These are phyloP conservation scores for Rhamnusium bicolor DNA, from an alignment of 2,888 invertebrate genomes.

Conservation along the genomic window DNA sequence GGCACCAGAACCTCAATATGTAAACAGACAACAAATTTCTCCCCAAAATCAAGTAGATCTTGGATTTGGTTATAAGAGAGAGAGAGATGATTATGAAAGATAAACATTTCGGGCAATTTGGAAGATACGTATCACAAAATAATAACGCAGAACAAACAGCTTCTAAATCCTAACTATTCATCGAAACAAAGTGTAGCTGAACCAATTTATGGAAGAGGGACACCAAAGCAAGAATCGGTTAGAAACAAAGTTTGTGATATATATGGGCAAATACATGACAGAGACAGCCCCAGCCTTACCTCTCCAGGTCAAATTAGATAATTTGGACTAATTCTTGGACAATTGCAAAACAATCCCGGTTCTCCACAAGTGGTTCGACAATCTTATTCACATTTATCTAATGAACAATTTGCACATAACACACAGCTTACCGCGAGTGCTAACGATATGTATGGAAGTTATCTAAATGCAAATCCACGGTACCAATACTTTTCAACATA, in stretches of 20 bases:
- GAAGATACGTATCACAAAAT: slow-evolving; percentile 50
- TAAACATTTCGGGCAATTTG: slow-evolving; percentile 57
- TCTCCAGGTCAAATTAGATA: slow-evolving; percentile 52
- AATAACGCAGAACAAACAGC: slow-evolving; percentile 24
- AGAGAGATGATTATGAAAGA: slow-evolving; percentile 56
- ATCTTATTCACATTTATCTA: slow-evolving; percentile 49
- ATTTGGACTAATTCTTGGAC: slow-evolving; percentile 67
- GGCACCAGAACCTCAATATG: slow-evolving; percentile 19
- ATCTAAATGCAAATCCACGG: slow-evolving; percentile 40
- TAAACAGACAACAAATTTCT: neutral
- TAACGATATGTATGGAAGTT: slow-evolving; percentile 67
- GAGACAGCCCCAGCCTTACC: slow-evolving; percentile 44
- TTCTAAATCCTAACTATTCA: slow-evolving; percentile 49
- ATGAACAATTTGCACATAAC: slow-evolving; percentile 66
- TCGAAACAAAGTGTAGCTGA: slow-evolving; percentile 56
- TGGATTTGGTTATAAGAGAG: slow-evolving; percentile 23
- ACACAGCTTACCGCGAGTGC: slow-evolving; percentile 68
- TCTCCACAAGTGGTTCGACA: slow-evolving; percentile 47
- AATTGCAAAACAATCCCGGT: slow-evolving; percentile 60
- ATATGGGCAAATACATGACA: slow-evolving; percentile 70
- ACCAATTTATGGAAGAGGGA: slow-evolving; percentile 51
- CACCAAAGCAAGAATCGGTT: slow-evolving; percentile 59
- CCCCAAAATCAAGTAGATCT: slow-evolving; percentile 14
- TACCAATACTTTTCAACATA: too few relatives aligned
- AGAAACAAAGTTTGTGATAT: slow-evolving; percentile 69